A percentile compares a stretch with the other conserved stretches of the same genome.
These are phyloP conservation scores for Standfussiana lucernea DNA, from an alignment of 2,888 invertebrate genomes.

Conservation along the genomic window DNA sequence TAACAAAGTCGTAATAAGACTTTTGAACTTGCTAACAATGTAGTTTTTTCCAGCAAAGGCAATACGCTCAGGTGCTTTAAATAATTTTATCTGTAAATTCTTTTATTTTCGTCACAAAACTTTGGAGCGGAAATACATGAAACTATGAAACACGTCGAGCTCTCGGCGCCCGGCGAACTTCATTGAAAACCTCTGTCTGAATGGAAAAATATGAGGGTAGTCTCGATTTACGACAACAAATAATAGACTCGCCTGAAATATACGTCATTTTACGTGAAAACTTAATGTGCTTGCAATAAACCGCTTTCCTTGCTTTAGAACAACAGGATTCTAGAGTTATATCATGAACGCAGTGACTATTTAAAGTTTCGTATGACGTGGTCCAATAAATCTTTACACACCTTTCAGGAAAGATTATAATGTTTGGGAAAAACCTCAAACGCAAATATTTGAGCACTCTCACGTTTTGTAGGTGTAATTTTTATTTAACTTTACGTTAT, in stretches of 20 bases:
- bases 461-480: conserved; percentile 15
- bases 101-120: conserved; percentile 46
- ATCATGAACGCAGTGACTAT: conserved; percentile 8
- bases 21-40: conserved; percentile 38
- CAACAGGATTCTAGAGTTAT: not conserved
- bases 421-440: conserved; percentile 34
- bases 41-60: conserved; percentile 12
- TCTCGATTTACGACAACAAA: conserved; percentile 68
- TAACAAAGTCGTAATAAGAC: conserved; percentile 34
- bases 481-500: conserved; percentile 20
- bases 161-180: conserved; percentile 58
- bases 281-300: conserved; percentile 40
- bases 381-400: not conserved
- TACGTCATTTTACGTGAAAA: conserved; percentile 44
- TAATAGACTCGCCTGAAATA: conserved; percentile 52
- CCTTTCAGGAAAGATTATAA: conserved; percentile 11
- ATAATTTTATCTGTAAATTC: conserved; percentile 27
- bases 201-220: conserved; percentile 62
- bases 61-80: conserved; percentile 22
- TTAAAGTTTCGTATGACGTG: not conserved
- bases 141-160: conserved; percentile 60
- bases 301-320: conserved; percentile 17
- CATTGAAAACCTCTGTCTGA: conserved; percentile 77
- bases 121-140: conserved; percentile 61
- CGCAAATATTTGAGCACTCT: conserved; percentile 6